Conservation (phyloP, 2,797 vertebrate genomes). For the Notamacropus eugenii region DNA sequence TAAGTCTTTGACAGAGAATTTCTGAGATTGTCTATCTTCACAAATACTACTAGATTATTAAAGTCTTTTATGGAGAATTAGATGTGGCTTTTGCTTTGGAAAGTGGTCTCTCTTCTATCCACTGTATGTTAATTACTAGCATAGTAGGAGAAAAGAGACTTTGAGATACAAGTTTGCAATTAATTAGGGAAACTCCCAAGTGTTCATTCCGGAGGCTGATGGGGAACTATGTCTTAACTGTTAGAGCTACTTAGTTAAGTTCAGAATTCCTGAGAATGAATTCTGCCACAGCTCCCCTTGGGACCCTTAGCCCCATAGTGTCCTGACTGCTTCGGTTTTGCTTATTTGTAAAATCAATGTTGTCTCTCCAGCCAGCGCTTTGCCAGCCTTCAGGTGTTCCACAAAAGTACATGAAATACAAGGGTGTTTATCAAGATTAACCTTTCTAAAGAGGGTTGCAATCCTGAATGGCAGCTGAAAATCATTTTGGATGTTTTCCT, state of each 20-base stretch:
- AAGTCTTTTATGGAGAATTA: neutral
- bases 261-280: neutral
- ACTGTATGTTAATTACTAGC: neutral
- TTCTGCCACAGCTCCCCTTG: neutral
- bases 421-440: neutral
- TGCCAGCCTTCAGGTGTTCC: neutral
- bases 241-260: neutral
- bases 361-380: neutral
- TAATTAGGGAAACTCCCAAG: neutral
- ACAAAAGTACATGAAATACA: conserved; percentile 13
- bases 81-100: conserved; percentile 30
- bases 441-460: conserved; percentile 38
- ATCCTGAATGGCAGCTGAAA: conserved; percentile 18
- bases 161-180: conserved; percentile 3
- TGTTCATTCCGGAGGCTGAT: neutral
- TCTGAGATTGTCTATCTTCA: neutral
- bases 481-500: conserved; percentile 17
- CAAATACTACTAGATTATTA: conserved; percentile 20
- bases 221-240: neutral
- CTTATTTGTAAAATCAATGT: neutral
- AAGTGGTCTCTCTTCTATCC: conserved; percentile 5
- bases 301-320: conserved; percentile 11
- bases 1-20: neutral
- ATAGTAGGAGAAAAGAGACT: neutral
- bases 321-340: conserved; percentile 23